Base-by-base conservation (phyloP, 2,113 vertebrate genomes). In the Romanogobio albipinnatus region DNA sequence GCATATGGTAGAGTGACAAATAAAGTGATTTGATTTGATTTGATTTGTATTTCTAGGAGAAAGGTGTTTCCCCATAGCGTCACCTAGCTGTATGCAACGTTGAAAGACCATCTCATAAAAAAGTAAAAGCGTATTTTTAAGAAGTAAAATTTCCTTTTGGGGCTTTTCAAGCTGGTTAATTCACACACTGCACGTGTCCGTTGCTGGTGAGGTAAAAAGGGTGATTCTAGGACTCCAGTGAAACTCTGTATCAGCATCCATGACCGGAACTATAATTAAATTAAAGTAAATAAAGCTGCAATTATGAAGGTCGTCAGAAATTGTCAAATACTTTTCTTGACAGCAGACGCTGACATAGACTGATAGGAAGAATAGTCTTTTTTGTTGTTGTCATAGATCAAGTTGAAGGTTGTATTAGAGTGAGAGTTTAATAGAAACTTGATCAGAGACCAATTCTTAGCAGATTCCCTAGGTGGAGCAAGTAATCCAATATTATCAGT, bases 381-480 rank as follows among this genome's bases (percentile, higher is more conserved):
- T 62, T 62, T 6, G 26, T 6, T 10, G 26, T 62, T 62, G 59
- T 14, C 24, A 62, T 2, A 26, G 17, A 53, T 53, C 51, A 7
- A 56, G 5, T 14, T 62, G 13, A 29, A 26, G 61, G 24, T 3
- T 68, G 15, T 68, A 68, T 33, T 9, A 33, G 29, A 36, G 7
- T 64, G 24, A 9, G 8, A 36, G 53, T 36, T 45, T 74, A 71
- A 14, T 19, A 47, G 3, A 70, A 29, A 22, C 29, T 53, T 29
- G 19, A 73, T 6, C 51, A 84, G 5, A 11, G 11, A 53, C 47
- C 47, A 83, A 26, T 85, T 11, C 80, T 58, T 36, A 19, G 15
- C 11, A 19, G 2, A 74, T 14, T 59, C 87, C 84, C 87, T 51
- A 26, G 74, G 77, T 64, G 87, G n/a, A 45, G 71, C 70, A 81